Percentiles rank a stretch among this genome's conserved stretches.
Evolutionary conservation across 2,113 vertebrate species (phyloP).

Genomic region (Dromas ardeola): DNA sequence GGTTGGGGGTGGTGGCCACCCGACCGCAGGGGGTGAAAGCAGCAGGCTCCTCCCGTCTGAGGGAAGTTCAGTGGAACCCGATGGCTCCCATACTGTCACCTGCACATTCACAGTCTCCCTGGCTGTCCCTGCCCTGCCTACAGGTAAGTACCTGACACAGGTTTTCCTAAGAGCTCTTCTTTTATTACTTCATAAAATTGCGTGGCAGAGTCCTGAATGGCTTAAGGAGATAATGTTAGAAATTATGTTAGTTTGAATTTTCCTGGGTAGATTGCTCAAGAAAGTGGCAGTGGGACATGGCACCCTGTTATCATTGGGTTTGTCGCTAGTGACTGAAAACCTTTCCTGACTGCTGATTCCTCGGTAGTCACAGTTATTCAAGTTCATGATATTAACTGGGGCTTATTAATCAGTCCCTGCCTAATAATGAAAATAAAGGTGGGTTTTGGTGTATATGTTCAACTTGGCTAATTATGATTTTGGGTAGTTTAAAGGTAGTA

Average conservation of each 20-base stretch:
- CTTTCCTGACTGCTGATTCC: not conserved
- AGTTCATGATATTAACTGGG: not conserved
- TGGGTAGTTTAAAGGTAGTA: not conserved
- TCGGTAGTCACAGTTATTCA: not conserved
- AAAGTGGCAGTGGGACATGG: not conserved
- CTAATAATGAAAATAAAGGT: not conserved
- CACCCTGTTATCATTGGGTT: not conserved
- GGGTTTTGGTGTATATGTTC: not conserved
- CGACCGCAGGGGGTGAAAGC: not conserved
- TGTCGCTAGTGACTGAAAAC: not conserved
- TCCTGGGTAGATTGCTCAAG: not conserved
- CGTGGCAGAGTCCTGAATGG: not conserved
- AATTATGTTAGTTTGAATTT: not conserved
- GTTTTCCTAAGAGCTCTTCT: not conserved
- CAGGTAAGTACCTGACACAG: not conserved
- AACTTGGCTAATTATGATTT: not conserved
- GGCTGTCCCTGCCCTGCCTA: slow-evolving; percentile 62
- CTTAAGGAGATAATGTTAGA: not conserved
- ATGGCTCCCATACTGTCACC: slow-evolving; percentile 42
- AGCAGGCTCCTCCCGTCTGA: not conserved
- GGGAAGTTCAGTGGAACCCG: not conserved
- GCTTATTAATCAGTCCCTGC: not conserved
- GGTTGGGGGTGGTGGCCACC: not conserved
- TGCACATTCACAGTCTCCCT: slow-evolving; percentile 75
- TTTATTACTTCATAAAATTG: not conserved